phyloP scores from a whole-genome alignment of 2,888 invertebrate genomes.

The Eilema depressum region DNA sequence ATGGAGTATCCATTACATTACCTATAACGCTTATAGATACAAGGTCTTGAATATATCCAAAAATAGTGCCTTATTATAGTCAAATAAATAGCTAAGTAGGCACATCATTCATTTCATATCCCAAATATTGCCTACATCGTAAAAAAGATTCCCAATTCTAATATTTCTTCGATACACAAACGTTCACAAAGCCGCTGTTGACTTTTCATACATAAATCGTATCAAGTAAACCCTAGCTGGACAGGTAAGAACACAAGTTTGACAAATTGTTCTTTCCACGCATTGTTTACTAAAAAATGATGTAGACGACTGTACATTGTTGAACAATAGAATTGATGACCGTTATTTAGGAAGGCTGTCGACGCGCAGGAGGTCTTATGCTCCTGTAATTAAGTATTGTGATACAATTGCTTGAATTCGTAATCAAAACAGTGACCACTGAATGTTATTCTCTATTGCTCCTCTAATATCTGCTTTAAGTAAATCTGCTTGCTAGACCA shows the following conservation, averaged over 20 bases:
- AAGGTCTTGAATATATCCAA: no score
- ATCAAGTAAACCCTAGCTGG: constrained; percentile 47
- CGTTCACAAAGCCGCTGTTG: constrained; percentile 26
- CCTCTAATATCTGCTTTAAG: no score
- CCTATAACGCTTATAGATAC: no score
- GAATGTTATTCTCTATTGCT: neutral
- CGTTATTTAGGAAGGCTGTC: constrained; percentile 42
- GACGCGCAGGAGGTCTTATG: constrained; percentile 37
- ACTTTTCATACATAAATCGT: constrained; percentile 39
- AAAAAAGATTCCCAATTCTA: neutral
- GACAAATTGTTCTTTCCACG: constrained; percentile 61
- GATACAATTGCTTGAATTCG: constrained; percentile 35
- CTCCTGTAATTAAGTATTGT: constrained; percentile 37
- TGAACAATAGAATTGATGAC: constrained; percentile 46
- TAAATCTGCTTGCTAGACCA: no score
- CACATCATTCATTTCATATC: neutral
- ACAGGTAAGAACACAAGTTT: constrained; percentile 57
- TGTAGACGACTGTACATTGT: constrained; percentile 46
- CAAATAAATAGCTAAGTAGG: neutral
- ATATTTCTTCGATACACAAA: constrained; percentile 12
- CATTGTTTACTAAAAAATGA: constrained; percentile 58
- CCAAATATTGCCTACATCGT: neutral
- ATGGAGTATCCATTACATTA: no score
- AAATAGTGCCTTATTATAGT: neutral
- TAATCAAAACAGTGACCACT: neutral